Evolutionary conservation across 2,888 invertebrate species (phyloP).

Genomic region (Actias luna): DNA sequence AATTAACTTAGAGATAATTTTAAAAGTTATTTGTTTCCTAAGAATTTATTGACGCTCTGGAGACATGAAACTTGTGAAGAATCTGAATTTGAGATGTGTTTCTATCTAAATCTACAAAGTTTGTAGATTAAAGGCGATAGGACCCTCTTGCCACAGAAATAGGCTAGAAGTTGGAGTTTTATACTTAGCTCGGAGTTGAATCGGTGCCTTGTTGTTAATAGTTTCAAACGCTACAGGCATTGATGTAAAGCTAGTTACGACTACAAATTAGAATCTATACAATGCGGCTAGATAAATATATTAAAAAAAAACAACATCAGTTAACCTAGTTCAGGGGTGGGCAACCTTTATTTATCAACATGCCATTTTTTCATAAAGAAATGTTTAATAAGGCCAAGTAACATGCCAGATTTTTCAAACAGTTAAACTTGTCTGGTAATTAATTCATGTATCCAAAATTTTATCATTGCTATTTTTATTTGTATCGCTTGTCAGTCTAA

Average conservation of each 20-base stretch:
- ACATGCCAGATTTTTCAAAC: no score
- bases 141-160: conserved; percentile 27
- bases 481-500: no score
- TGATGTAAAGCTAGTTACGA: background rate
- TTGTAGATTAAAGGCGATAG: conserved; percentile 47
- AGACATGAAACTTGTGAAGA: conserved; percentile 58
- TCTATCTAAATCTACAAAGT: conserved; percentile 60
- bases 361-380: no score
- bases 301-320: no score
- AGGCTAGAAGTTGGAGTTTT: conserved; percentile 15
- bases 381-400: no score
- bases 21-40: conserved; percentile 67
- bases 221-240: background rate
- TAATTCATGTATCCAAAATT: no score
- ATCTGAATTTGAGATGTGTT: conserved; percentile 57
- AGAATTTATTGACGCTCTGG: conserved; percentile 64
- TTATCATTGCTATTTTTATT: no score
- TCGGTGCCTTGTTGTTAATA: conserved; percentile 14
- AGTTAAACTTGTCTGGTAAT: no score
- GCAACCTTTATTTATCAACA: no score
- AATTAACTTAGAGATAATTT: conserved; percentile 66
- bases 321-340: no score
- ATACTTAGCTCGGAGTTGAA: conserved; percentile 19
- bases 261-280: background rate
- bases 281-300: no score